Conservation (phyloP, 2,797 vertebrate genomes). For the Sorex maritimensis region DNA sequence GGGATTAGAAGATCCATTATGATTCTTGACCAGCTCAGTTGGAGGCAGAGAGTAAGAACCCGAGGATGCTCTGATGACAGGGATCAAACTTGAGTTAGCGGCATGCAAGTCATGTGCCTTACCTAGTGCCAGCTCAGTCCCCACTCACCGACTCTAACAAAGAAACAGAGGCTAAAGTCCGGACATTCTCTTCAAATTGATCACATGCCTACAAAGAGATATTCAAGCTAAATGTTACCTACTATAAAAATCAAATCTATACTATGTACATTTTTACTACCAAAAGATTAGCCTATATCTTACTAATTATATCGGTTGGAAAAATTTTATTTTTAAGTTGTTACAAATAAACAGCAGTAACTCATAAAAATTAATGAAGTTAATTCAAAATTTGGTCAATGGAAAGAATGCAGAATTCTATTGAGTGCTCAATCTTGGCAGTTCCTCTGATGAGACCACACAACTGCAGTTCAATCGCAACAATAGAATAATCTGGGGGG, state of each 20-base stretch:
- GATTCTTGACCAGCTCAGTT: too few species aligned
- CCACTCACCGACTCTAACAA: background rate
- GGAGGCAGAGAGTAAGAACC: too few species aligned
- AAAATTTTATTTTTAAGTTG: background rate
- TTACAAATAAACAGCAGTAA: background rate
- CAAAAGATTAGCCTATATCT: background rate
- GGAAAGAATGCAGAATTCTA: background rate
- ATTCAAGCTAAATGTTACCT: background rate
- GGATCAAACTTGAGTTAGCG: too few species aligned
- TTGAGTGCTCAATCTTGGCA: background rate
- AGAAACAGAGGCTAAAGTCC: background rate
- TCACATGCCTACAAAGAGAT: background rate
- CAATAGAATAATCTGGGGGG: background rate
- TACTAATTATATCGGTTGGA: background rate
- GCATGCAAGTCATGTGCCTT: too few species aligned
- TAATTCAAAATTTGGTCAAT: background rate
- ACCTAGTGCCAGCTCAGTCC: too few species aligned
- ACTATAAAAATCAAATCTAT: background rate
- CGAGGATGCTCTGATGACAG: too few species aligned
- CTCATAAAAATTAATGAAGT: conserved; percentile 6
- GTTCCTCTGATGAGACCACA: background rate
- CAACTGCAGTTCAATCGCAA: background rate
- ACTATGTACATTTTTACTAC: background rate
- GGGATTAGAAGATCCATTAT: too few species aligned
- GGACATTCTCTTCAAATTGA: background rate